Evolutionary conservation across 2,113 vertebrate species (phyloP), one percentile per base, ranked within the genome.

Genomic region (Formicarius rufipectus): DNA sequence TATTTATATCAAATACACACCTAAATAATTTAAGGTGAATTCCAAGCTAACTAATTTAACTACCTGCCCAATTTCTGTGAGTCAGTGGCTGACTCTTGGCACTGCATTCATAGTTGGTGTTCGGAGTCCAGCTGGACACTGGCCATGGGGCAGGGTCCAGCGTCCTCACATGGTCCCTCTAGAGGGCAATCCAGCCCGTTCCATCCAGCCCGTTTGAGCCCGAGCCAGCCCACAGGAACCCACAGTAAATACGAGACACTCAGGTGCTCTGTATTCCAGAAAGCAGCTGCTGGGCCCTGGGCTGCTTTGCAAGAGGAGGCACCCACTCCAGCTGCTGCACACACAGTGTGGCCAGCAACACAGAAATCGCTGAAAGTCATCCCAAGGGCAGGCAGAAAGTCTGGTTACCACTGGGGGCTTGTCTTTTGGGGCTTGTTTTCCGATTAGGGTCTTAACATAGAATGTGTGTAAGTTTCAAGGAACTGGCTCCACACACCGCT

Each of bases 21-120:
- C 72, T 95, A 72, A 93, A 87, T 94, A 94, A 96, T 85, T 83
- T 39, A 44, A 56, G 72, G 58, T 90, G 90, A 82, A 82, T 85
- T 92, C 72, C 67, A 73, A 79, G 58, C 72, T 88, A 83, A 40
- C 30, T 88, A 9, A 60, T 75, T 66, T 49, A 60, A 35, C 40
- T 49, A 77, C 40, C 63, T 80, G 50, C 52, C 72, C 47, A 23
- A 24, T 74, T 45, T n/a, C 2, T 2, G 68, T 89, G 89, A 88
- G 59, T 80, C 76, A 49, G 76, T 42, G 76, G n/a, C 68, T 62
- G 73, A 31, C 37, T 69, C 27, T 45, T 45, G 45, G 4, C n/a
- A 4, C 10, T 0, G 1, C 31, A 14, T 44, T 28, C 22, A 7
- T 6, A 3, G 27, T 49, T 13, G n/a, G 28, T 20, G 45, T 20